A percentile compares a stretch with the other conserved stretches of the same genome.
phyloP scores from a whole-genome alignment of 2,888 invertebrate genomes.

The Acleris holmiana region DNA sequence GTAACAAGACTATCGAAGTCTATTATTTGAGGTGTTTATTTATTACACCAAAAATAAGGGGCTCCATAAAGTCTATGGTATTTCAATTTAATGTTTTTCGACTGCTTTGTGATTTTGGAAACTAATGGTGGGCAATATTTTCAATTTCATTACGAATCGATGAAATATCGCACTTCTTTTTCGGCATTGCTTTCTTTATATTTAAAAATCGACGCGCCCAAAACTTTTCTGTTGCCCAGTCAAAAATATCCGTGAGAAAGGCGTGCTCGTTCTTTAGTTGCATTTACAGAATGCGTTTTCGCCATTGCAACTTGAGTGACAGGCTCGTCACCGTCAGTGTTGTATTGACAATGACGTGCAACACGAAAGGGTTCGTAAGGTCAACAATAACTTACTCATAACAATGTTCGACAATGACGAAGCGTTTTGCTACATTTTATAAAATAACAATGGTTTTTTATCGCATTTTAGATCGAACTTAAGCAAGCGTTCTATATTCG shows the following conservation, averaged over 20 bases:
- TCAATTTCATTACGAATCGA: background rate
- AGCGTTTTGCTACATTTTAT: slow-evolving; percentile 54
- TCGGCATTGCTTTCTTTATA: background rate
- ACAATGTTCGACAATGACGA: slow-evolving; percentile 52
- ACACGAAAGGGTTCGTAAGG: slow-evolving; percentile 56
- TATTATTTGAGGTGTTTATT: slow-evolving; percentile 28
- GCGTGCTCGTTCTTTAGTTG: slow-evolving; percentile 41
- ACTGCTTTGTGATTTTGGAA: slow-evolving; percentile 13
- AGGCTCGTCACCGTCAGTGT: slow-evolving; percentile 44
- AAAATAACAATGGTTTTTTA: slow-evolving; percentile 49
- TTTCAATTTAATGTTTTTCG: slow-evolving; percentile 24
- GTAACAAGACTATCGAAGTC: slow-evolving; percentile 25
- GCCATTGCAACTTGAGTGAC: slow-evolving; percentile 52
- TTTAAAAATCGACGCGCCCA: slow-evolving; percentile 9
- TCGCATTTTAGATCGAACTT: slow-evolving; percentile 52
- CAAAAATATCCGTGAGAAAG: slow-evolving; percentile 36
- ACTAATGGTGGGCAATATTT: slow-evolving; percentile 20
- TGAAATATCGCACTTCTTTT: background rate
- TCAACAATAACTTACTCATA: slow-evolving; percentile 56
- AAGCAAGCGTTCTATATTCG: slow-evolving; percentile 49
- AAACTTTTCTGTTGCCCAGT: slow-evolving; percentile 1
- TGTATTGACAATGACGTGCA: slow-evolving; percentile 50
- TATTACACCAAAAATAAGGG: slow-evolving; percentile 13
- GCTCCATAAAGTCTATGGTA: slow-evolving; percentile 17
- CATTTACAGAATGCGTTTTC: slow-evolving; percentile 59